phyloP scores from a whole-genome alignment of 2,113 vertebrate genomes.

The Eulacestoma nigropectus region DNA sequence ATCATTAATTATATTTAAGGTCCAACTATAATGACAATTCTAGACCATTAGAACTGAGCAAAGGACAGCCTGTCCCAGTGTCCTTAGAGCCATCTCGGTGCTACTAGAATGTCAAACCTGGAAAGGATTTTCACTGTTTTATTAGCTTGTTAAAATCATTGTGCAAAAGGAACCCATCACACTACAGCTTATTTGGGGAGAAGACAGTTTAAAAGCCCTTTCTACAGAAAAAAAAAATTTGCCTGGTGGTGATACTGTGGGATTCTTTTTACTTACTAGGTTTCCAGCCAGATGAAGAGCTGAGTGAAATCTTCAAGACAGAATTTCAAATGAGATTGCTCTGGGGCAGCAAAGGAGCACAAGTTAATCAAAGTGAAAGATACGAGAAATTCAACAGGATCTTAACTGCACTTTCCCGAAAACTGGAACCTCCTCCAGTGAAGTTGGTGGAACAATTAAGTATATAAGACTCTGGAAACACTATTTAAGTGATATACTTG shows the following conservation, averaged over 20 bases:
- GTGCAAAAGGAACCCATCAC: not conserved
- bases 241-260: not conserved
- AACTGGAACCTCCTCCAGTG: conserved; percentile 82
- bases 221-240: not conserved
- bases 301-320: conserved; percentile 91
- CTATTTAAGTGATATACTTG: not conserved
- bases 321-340: conserved; percentile 96
- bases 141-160: not conserved
- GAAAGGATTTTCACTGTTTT: not conserved
- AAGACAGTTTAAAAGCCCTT: not conserved
- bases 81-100: not conserved
- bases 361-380: conserved; percentile 89
- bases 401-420: conserved; percentile 90
- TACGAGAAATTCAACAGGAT: conserved; percentile 94
- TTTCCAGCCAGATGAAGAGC: conserved; percentile 84
- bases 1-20: not conserved
- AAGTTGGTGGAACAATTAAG: conserved; percentile 81
- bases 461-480: not conserved
- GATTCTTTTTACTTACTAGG: conserved; percentile 68
- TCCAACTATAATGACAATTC: not conserved
- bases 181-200: not conserved
- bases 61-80: not conserved
- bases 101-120: not conserved
- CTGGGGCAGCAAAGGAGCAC: conserved; percentile 94
- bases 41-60: not conserved